Evolutionary conservation across 2,113 vertebrate genomes (phyloP).

Genomic region (Corythaixoides concolor): DNA sequence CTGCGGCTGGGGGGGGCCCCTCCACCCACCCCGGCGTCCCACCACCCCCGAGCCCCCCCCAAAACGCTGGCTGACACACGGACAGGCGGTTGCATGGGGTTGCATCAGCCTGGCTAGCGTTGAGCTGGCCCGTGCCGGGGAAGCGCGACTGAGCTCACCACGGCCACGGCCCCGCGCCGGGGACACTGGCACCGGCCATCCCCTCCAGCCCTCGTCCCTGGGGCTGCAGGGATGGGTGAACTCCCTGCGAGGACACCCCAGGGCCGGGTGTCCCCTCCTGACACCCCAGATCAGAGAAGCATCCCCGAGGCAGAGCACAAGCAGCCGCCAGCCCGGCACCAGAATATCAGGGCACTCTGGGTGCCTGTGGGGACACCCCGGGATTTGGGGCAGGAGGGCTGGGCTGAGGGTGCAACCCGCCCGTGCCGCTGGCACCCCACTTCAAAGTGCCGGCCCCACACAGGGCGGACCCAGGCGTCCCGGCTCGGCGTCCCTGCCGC

Average conservation of each 20-base stretch:
- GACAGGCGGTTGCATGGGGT: background rate
- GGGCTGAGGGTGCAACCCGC: background rate
- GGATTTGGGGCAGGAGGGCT: background rate
- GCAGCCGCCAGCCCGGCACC: conserved; percentile 21
- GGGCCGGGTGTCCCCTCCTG: background rate
- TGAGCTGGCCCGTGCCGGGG: background rate
- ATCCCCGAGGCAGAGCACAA: background rate
- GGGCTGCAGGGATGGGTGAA: background rate
- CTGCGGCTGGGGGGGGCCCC: rapidly evolving
- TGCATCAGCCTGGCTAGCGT: conserved; percentile 24
- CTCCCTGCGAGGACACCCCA: background rate
- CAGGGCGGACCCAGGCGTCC: background rate
- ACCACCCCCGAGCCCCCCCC: background rate
- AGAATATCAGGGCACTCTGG: background rate
- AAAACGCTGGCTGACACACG: background rate
- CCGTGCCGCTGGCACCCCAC: background rate
- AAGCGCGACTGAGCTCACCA: background rate
- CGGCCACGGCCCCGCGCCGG: rapidly evolving
- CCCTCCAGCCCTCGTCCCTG: background rate
- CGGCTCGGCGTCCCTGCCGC: background rate
- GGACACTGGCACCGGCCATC: background rate
- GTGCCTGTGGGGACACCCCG: background rate
- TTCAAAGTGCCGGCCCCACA: background rate
- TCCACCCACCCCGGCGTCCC: background rate
- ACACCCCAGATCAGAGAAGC: background rate